phyloP scores from a whole-genome alignment of 53 echinoderm and acorn worm species.

The Actinopyga echinites region DNA sequence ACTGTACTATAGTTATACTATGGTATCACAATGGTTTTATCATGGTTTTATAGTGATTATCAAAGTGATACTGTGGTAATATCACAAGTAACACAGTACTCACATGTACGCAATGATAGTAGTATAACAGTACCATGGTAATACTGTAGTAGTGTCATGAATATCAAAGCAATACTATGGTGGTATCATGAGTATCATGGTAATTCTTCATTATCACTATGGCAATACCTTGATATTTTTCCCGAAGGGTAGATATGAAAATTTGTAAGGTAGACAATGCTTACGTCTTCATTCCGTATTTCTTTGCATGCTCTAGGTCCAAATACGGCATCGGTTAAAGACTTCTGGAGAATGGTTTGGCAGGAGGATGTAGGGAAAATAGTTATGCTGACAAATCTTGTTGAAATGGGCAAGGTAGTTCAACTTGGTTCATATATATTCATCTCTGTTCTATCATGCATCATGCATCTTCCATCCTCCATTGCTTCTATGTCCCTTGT shows the following conservation, averaged over 20 bases:
- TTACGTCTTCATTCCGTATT: neutral
- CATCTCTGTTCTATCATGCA: neutral
- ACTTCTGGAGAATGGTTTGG: conserved; percentile 96
- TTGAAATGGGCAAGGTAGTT: conserved; percentile 84
- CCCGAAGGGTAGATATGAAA: neutral
- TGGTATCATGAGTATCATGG: too few species aligned
- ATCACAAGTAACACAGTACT: too few species aligned
- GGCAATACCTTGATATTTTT: neutral
- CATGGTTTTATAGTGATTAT: too few species aligned
- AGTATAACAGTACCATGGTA: too few species aligned
- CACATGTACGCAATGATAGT: too few species aligned
- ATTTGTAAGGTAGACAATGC: neutral
- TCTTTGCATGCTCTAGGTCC: conserved; percentile 59
- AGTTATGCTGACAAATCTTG: conserved; percentile 83
- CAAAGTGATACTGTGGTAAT: too few species aligned
- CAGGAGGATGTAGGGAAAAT: conserved; percentile 77
- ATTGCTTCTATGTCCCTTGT: too few species aligned
- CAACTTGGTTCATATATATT: neutral
- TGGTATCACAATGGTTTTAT: too few species aligned
- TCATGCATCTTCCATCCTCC: too few species aligned
- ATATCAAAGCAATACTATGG: too few species aligned
- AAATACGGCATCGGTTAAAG: conserved; percentile 63
- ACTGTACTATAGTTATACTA: too few species aligned
- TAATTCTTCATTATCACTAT: neutral
- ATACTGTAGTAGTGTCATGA: too few species aligned